Evolutionary conservation across 2,797 vertebrate genomes (phyloP), one percentile per base, ranked within the genome.

Genomic region (Etheostoma nigrum): DNA sequence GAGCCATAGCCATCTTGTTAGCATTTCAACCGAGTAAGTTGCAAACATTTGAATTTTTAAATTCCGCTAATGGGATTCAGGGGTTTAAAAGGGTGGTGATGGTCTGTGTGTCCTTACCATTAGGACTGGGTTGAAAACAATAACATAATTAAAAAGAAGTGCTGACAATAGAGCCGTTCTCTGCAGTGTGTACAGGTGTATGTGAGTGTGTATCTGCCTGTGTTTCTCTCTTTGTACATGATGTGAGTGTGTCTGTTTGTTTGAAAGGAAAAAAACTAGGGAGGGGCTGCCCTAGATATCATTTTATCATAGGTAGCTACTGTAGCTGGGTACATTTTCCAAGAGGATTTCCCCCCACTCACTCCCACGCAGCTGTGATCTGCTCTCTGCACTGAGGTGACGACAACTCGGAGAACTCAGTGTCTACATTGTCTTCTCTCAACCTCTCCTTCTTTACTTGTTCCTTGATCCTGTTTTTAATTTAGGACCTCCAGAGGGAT

Each of bases 251-350:
- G 44, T 67, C 59, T 40, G 69, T 79, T 74, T 71, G 72, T 80
- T 76, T 77, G 70, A 79, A 83, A 79, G 74, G 47, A 83, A 57
- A 70, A 76, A 76, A 89, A 78, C 59, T 33, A 70, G 91, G 89
- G 92, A 88, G 91, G 77, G 78, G 86, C 87, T 94, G 93, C 78
- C 93, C 94, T 93, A 94, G 92, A 95, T 96, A 94, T 94, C 94
- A 94, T 94, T 94, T 95, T 88, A 93, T 95, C 89, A 90, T 76
- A 78, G 88, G 84, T 83, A 74, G 85, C 87, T 87, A 61, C 85
- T 82, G 85, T 87, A 87, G 80, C 86, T 60, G 82, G 88, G 87
- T 92, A 79, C 72, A 74, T 72, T 90, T 88, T 94, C 86, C 80
- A 57, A 86, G 82, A 91, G 90, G 91, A 91, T 89, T 77, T 84